phyloP scores from a whole-genome alignment of 2,888 invertebrate species.

The Catotricha subobsoleta region DNA sequence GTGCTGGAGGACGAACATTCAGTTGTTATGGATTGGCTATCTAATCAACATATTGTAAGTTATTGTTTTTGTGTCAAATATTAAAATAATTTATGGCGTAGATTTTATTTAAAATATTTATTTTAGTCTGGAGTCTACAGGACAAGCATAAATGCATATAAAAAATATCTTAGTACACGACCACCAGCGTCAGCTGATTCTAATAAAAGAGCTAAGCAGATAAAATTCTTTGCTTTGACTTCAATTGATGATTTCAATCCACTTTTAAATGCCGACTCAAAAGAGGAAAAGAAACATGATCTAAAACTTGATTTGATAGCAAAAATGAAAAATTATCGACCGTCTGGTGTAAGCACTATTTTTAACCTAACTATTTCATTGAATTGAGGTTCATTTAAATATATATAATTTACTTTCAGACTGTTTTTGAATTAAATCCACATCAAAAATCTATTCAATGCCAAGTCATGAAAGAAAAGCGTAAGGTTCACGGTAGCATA shows the following conservation, averaged over 20 bases:
- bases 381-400: background rate
- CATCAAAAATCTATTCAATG: constrained; percentile 61
- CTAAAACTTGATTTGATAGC: constrained; percentile 24
- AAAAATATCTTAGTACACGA: constrained; percentile 73
- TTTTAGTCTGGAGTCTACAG: constrained; percentile 41
- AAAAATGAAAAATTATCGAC: constrained; percentile 24
- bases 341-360: constrained; percentile 20
- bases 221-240: constrained; percentile 45
- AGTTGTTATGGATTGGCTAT: constrained; percentile 55
- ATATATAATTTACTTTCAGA: constrained; percentile 39
- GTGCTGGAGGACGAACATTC: constrained; percentile 70
- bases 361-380: background rate
- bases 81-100: constrained; percentile 3
- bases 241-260: constrained; percentile 17
- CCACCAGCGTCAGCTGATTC: constrained; percentile 81
- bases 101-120: background rate
- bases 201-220: constrained; percentile 64
- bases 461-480: constrained; percentile 73
- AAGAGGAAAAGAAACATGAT: constrained; percentile 20
- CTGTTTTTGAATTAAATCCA: constrained; percentile 81
- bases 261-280: background rate
- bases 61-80: background rate
- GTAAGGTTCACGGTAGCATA: constrained; percentile 47
- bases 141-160: constrained; percentile 75
- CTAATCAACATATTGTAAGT: constrained; percentile 58